These are phyloP conservation scores for Portunus trituberculatus DNA, from an alignment of 1,140 invertebrate genomes.

Conservation along the genomic window DNA sequence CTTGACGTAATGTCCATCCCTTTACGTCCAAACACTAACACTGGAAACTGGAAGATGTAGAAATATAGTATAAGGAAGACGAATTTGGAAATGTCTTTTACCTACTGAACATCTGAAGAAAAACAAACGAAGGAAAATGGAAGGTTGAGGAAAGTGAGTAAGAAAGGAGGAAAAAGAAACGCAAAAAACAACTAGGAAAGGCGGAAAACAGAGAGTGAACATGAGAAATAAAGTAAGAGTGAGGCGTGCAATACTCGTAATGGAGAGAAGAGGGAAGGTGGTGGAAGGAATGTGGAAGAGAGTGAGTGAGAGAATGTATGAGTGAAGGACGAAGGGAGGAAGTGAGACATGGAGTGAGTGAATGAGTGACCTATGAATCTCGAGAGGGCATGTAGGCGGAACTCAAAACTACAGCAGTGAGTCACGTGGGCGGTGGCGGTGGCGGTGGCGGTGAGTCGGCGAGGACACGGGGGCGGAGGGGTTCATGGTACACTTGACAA, in stretches of 20 bases:
- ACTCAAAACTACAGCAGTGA: background rate
- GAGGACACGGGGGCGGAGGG: slow-evolving; percentile 4
- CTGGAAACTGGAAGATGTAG: too few relatives aligned
- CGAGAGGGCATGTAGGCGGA: background rate
- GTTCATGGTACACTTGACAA: background rate
- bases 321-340: background rate
- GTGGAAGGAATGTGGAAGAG: background rate
- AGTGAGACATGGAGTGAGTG: background rate
- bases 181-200: background rate
- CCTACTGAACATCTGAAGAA: too few relatives aligned
- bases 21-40: too few relatives aligned
- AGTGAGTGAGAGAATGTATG: background rate
- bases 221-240: background rate
- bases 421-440: background rate
- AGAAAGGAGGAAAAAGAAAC: background rate
- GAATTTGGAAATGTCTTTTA: too few relatives aligned
- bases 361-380: background rate
- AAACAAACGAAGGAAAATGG: too few relatives aligned
- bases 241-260: background rate
- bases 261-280: background rate
- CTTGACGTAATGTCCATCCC: too few relatives aligned
- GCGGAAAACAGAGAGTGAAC: background rate
- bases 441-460: background rate
- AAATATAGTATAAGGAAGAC: too few relatives aligned
- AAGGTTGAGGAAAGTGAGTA: background rate